Base-by-base conservation (phyloP, 2,797 vertebrate genomes). In the Centropyge bicolor region DNA sequence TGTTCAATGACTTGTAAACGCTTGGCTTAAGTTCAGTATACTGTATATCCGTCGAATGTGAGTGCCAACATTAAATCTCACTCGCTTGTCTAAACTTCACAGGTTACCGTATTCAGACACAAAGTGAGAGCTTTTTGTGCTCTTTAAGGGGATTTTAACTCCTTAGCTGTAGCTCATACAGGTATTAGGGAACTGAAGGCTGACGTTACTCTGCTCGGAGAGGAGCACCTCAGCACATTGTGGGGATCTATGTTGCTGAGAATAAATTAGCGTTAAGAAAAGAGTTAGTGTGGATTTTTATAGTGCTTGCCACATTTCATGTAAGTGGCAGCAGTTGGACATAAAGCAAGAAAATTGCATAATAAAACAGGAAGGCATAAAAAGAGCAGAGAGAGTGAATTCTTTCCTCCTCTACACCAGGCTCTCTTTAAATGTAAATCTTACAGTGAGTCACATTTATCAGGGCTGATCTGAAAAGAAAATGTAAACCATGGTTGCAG, bases 1-100 rank as follows among this genome's bases (percentile, higher is more conserved):
- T 81, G 59, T 78, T 79, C 71, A 80, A 84, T 82, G 81, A 76
- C 83, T 74, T 88, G 80, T 83, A 88, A 88, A 89, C 6, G 36
- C 48, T 55, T 52, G 52, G 79, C 60, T 85, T 79, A 70, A 78
- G 60, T 60, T 85, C 46, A 46, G 70, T 20, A 56, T 67, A 82
- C 54, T 69, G 40, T 59, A 51, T 74, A 90, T 86, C 54, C 16
- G 8, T 88, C 68, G 81, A 70, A 76, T 54, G 38, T 68, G 62
- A 51, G 61, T 64, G 73, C 69, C 5, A 5, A 27, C 40, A n/a
- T 62, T 71, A 80, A 78, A 81, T 81, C 56, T 83, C 51, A 14
- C 43, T 61, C 0, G 10, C 11, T 36, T 31, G 6, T 68, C n/a
- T 13, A 1, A n/a, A 36, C 55, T 72, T 60, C 40, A 55, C 35